Evolutionary conservation across 2,888 invertebrate species (phyloP).

Genomic region (Bruchidius siliquastri): DNA sequence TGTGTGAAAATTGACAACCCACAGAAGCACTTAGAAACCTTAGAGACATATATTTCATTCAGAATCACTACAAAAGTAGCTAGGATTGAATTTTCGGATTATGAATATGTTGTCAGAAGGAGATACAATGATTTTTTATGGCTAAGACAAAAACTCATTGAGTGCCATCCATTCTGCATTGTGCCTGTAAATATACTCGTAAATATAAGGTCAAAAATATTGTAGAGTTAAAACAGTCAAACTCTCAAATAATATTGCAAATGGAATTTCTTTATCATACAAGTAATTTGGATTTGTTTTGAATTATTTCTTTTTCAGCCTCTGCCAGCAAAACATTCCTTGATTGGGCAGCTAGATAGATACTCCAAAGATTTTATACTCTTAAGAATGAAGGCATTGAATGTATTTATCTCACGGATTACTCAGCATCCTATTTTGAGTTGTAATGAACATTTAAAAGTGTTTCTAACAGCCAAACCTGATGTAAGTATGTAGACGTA

Average conservation of each 20-base stretch:
- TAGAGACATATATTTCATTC: conserved; percentile 69
- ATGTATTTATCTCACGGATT: conserved; percentile 61
- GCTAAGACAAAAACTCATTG: conserved; percentile 61
- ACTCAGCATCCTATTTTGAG: conserved; percentile 67
- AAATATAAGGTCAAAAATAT: no score
- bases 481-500: conserved; percentile 47
- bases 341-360: conserved; percentile 63
- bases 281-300: no score
- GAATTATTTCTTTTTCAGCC: conserved; percentile 49
- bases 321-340: conserved; percentile 64
- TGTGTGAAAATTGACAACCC: conserved; percentile 67
- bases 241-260: no score
- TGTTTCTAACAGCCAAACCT: conserved; percentile 63
- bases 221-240: no score
- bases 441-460: conserved; percentile 58
- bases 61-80: conserved; percentile 64
- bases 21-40: conserved; percentile 65
- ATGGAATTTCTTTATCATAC: no score
- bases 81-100: conserved; percentile 58
- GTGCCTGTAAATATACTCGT: conserved; percentile 58
- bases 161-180: conserved; percentile 62
- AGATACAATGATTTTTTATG: conserved; percentile 71
- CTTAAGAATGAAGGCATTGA: conserved; percentile 60
- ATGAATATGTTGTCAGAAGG: conserved; percentile 61
- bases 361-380: conserved; percentile 68